Evolutionary conservation across 2,113 vertebrate genomes (phyloP).

Genomic region (Sebastes fasciatus): DNA sequence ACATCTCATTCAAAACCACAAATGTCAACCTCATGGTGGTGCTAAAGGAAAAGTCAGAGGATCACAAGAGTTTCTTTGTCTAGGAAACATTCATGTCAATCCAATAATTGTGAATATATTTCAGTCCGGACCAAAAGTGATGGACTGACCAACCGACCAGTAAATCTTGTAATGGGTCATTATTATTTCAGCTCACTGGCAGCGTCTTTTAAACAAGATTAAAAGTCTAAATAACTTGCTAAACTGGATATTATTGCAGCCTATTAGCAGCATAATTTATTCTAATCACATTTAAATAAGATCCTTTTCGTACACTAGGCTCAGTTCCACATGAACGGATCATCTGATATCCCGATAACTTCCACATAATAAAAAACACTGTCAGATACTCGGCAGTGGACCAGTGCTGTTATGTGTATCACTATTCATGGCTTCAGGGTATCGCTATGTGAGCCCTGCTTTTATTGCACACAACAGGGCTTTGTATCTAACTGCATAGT

Average conservation of each 20-base stretch:
- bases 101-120: neutral
- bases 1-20: neutral
- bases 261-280: slow-evolving; percentile 18
- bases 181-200: slow-evolving; percentile 9
- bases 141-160: neutral
- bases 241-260: slow-evolving; percentile 19
- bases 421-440: slow-evolving; percentile 51
- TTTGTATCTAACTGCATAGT: slow-evolving; percentile 69
- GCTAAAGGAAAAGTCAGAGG: neutral
- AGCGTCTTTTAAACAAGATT: slow-evolving; percentile 10
- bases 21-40: neutral
- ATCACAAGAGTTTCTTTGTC: neutral
- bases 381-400: slow-evolving; percentile 21
- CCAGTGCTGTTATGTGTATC: slow-evolving; percentile 19
- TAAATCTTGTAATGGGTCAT: neutral
- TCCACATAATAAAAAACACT: slow-evolving; percentile 48
- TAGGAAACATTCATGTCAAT: no score
- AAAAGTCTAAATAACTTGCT: slow-evolving; percentile 9
- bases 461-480: slow-evolving; percentile 67
- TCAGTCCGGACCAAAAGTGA: neutral
- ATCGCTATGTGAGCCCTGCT: slow-evolving; percentile 49
- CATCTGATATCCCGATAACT: slow-evolving; percentile 49
- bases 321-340: slow-evolving; percentile 50
- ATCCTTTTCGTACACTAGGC: slow-evolving; percentile 21
- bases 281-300: slow-evolving; percentile 55